phyloP scores from a whole-genome alignment of 2,797 vertebrate species.

The Antennarius maculatus region DNA sequence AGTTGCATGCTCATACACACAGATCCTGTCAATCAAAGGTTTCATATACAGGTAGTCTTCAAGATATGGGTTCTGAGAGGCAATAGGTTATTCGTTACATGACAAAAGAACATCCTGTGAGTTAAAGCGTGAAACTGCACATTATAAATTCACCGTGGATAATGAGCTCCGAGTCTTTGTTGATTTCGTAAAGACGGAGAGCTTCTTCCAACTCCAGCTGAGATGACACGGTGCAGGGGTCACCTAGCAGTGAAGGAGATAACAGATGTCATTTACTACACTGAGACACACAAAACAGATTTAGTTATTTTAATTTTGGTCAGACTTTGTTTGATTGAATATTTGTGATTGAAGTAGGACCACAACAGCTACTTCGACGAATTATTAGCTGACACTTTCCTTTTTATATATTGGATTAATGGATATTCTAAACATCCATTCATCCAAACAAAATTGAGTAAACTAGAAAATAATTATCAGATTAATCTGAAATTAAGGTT shows the following conservation, averaged over 20 bases:
- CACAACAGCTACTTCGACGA: too few species aligned
- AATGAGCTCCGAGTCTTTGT: slow-evolving; percentile 98
- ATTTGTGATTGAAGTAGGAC: too few species aligned
- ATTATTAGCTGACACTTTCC: too few species aligned
- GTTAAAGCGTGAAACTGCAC: slow-evolving; percentile 5
- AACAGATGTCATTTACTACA: slow-evolving; percentile 32
- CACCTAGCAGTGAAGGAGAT: slow-evolving; percentile 82
- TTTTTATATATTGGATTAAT: too few species aligned
- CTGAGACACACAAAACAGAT: neutral
- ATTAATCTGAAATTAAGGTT: neutral
- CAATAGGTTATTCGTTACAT: neutral
- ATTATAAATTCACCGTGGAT: slow-evolving; percentile 88
- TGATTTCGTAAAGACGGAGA: slow-evolving; percentile 94
- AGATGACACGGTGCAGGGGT: slow-evolving; percentile 97
- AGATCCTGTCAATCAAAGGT: slow-evolving; percentile 56
- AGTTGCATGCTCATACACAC: slow-evolving; percentile 26
- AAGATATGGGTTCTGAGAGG: neutral
- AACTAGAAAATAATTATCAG: neutral
- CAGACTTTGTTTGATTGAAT: too few species aligned
- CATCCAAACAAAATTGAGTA: too few species aligned
- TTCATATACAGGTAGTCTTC: neutral
- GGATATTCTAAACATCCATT: too few species aligned
- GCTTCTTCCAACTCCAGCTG: slow-evolving; percentile 98
- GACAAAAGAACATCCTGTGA: neutral
- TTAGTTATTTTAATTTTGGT: neutral